These are phyloP conservation scores for Tupaia tana DNA, from an alignment of 2,113 vertebrate species.

Conservation along the genomic window DNA sequence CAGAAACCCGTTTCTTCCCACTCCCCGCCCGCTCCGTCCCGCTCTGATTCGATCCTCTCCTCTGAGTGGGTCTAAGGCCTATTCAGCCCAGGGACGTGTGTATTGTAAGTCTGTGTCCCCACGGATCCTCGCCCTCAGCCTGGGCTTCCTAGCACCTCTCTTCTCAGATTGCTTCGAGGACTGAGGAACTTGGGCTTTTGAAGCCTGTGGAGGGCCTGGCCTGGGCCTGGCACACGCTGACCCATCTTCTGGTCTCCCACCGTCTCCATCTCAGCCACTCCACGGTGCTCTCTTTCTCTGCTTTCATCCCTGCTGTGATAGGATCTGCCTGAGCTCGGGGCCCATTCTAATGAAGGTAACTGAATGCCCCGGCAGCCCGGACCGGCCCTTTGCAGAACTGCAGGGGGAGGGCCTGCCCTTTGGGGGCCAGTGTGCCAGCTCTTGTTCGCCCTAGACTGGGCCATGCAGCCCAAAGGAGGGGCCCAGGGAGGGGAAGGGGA, in stretches of 20 bases:
- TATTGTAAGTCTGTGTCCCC: neutral
- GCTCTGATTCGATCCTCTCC: neutral
- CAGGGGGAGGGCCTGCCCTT: conserved; percentile 48
- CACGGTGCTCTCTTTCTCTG: neutral
- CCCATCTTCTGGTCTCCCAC: accelerated
- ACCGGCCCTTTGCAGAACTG: conserved; percentile 51
- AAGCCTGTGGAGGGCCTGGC: neutral
- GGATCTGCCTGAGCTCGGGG: conserved; percentile 58
- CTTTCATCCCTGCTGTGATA: conserved; percentile 55
- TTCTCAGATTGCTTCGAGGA: neutral
- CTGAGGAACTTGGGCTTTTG: neutral
- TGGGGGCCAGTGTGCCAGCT: conserved; percentile 23
- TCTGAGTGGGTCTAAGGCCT: neutral
- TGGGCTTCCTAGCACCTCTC: neutral
- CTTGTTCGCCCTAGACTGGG: conserved; percentile 56
- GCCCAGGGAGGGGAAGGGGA: conserved; percentile 2
- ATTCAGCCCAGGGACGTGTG: neutral
- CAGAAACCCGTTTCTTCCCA: neutral
- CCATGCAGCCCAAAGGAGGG: neutral
- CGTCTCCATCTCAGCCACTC: neutral
- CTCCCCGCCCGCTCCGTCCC: neutral
- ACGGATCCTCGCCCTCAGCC: neutral
- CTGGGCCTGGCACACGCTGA: neutral
- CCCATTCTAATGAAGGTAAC: conserved; percentile 81
- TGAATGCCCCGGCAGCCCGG: conserved; percentile 65